phyloP scores from a whole-genome alignment of 2,888 invertebrate species.

The Aphodius sticticus region DNA sequence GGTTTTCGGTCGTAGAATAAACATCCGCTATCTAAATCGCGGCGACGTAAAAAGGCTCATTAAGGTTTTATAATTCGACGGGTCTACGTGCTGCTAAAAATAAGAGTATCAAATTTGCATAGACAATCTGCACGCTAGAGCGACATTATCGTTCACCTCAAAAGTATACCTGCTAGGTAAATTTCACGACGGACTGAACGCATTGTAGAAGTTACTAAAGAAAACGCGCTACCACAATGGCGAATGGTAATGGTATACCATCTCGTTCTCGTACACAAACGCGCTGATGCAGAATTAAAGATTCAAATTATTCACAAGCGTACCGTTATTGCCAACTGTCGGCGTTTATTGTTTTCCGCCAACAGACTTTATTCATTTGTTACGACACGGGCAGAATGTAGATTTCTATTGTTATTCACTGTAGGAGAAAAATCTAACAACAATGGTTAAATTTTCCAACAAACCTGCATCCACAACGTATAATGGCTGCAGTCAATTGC shows the following conservation, averaged over 20 bases:
- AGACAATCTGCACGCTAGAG: constrained; percentile 26
- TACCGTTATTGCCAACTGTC: background rate
- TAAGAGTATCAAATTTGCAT: constrained; percentile 21
- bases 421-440: too few relatives aligned
- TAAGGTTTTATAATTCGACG: constrained; percentile 21
- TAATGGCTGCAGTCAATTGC: too few relatives aligned
- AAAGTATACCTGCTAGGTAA: constrained; percentile 10
- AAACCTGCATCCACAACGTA: too few relatives aligned
- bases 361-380: too few relatives aligned
- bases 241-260: constrained; percentile 16
- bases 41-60: constrained; percentile 24
- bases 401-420: too few relatives aligned
- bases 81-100: constrained; percentile 17
- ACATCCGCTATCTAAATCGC: constrained; percentile 14
- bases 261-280: constrained; percentile 4
- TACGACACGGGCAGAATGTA: too few relatives aligned
- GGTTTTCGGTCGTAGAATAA: background rate
- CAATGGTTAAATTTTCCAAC: too few relatives aligned
- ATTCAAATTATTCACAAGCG: background rate
- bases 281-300: background rate
- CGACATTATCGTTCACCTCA: constrained; percentile 17
- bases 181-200: constrained; percentile 13
- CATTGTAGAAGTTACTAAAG: constrained; percentile 13
- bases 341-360: background rate
- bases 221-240: constrained; percentile 14